Evolutionary conservation across 2,888 invertebrate genomes (phyloP).

Genomic region (Acronicta psi): DNA sequence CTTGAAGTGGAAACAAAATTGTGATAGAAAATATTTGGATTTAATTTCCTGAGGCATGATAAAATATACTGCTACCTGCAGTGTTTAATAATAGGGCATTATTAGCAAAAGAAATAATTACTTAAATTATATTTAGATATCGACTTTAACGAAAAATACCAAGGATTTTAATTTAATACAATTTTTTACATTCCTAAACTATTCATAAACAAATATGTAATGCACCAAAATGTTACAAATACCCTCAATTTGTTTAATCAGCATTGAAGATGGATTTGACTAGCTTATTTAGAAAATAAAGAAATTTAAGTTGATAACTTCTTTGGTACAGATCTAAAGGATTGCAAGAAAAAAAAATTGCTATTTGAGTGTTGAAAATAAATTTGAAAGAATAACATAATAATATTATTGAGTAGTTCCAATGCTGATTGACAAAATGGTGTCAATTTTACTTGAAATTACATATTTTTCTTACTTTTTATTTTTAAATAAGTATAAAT

Average conservation of each 20-base stretch:
- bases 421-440: slow-evolving; percentile 20
- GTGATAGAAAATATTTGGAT: too few relatives aligned
- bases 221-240: slow-evolving; percentile 21
- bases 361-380: too few relatives aligned
- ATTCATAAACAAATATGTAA: slow-evolving; percentile 25
- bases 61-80: too few relatives aligned
- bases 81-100: too few relatives aligned
- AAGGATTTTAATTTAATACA: slow-evolving; percentile 46
- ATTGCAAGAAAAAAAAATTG: too few relatives aligned
- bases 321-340: too few relatives aligned
- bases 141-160: slow-evolving; percentile 27
- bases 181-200: slow-evolving; percentile 19
- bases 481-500: slow-evolving; percentile 61
- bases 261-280: slow-evolving; percentile 14
- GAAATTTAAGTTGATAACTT: too few relatives aligned
- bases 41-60: too few relatives aligned
- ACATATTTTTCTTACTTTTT: slow-evolving; percentile 36
- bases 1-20: too few relatives aligned
- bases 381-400: too few relatives aligned
- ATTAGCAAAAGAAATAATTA: background rate
- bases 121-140: slow-evolving; percentile 7
- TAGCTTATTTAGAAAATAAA: slow-evolving; percentile 6
- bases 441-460: slow-evolving; percentile 11
- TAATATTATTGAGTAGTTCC: background rate
- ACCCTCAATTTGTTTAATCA: slow-evolving; percentile 19